phyloP scores from a whole-genome alignment of 35 echinoderm and acorn worm species.

The Stichopus chloronotus region DNA sequence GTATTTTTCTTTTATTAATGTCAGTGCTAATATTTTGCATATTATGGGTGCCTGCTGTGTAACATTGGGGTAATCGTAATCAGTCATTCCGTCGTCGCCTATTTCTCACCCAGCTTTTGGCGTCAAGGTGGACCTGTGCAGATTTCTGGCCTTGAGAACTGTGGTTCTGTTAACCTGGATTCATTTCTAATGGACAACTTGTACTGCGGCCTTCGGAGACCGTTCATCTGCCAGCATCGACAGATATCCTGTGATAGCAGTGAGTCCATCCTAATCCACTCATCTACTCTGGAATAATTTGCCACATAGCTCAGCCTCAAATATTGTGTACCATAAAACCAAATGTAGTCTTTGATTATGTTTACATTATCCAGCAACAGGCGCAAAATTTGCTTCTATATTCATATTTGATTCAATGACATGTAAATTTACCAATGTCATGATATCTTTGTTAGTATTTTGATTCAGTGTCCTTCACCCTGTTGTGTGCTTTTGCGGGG shows the following conservation, averaged over 20 bases:
- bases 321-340: not conserved
- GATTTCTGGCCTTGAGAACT: constrained; percentile 52
- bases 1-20: too few species aligned
- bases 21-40: too few species aligned
- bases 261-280: not conserved
- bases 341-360: not conserved
- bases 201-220: not conserved
- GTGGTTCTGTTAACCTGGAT: constrained; percentile 37
- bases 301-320: not conserved
- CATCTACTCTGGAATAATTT: not conserved
- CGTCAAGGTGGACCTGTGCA: constrained; percentile 20
- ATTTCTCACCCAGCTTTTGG: not conserved
- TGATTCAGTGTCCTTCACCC: too few species aligned
- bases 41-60: too few species aligned
- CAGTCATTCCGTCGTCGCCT: not conserved
- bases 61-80: too few species aligned
- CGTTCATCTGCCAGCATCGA: constrained; percentile 29
- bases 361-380: not conserved
- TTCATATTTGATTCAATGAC: not conserved
- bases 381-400: not conserved
- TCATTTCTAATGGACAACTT: constrained; percentile 32
- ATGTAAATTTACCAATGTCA: too few species aligned
- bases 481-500: too few species aligned
- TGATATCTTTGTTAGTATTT: too few species aligned
- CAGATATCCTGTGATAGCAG: constrained; percentile 44